Conservation (phyloP, 2,113 vertebrate genomes). For the Spea bombifrons region DNA sequence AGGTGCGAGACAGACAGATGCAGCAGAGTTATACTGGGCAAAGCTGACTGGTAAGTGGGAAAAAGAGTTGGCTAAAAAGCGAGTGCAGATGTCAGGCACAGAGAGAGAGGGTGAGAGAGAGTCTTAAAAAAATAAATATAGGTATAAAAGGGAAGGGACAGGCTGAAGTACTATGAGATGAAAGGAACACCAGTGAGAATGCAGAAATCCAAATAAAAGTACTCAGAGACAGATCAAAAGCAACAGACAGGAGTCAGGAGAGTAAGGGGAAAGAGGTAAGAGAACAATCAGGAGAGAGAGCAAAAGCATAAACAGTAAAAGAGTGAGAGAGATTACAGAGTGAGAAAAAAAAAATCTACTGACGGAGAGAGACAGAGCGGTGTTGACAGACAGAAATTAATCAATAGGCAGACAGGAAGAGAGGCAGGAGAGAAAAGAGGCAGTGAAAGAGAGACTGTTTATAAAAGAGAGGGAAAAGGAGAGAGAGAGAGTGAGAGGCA, state of each 20-base stretch:
- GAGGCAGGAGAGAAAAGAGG: conserved; percentile 42
- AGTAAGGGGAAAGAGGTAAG: not conserved
- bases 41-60: not conserved
- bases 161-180: conserved; percentile 15
- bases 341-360: conserved; percentile 38
- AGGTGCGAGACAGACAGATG: conserved; percentile 19
- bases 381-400: conserved; percentile 50
- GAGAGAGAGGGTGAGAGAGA: conserved; percentile 1
- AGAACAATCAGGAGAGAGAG: conserved; percentile 13
- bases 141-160: conserved; percentile 34
- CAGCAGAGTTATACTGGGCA: not conserved
- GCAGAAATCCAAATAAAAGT: conserved; percentile 34
- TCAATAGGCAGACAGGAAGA: conserved; percentile 50
- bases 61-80: not conserved
- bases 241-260: conserved; percentile 9
- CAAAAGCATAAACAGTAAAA: conserved; percentile 7
- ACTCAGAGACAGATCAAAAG: conserved; percentile 29
- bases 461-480: conserved; percentile 41
- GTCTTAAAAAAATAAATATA: conserved; percentile 23
- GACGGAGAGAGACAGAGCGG: conserved; percentile 44
- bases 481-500: conserved; percentile 41
- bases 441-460: conserved; percentile 44
- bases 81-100: conserved; percentile 34
- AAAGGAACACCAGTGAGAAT: conserved; percentile 14
- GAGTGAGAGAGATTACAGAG: conserved; percentile 36